These are phyloP conservation scores for Odontomachus brunneus DNA, from an alignment of 1,140 invertebrate genomes.

Conservation along the genomic window DNA sequence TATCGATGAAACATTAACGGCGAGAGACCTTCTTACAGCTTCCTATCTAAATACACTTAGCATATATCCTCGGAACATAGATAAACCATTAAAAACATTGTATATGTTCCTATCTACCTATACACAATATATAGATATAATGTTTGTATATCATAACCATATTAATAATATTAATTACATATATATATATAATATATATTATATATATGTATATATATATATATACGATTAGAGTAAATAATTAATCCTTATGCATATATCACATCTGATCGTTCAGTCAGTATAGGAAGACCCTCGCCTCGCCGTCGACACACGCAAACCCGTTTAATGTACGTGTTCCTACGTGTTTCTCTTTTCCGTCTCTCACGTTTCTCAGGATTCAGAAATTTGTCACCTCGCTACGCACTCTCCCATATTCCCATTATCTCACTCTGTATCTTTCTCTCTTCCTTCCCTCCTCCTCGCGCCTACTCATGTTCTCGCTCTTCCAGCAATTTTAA, in stretches of 20 bases:
- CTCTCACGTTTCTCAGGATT: slow-evolving; percentile 18
- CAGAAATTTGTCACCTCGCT: slow-evolving; percentile 51
- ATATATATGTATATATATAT: slow-evolving; percentile 66
- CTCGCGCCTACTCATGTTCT: slow-evolving; percentile 17
- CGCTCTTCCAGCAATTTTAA: slow-evolving; percentile 69
- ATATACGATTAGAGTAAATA: slow-evolving; percentile 80
- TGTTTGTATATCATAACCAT: slow-evolving; percentile 81
- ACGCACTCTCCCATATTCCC: slow-evolving; percentile 7
- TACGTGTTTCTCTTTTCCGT: slow-evolving; percentile 12
- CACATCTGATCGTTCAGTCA: slow-evolving; percentile 86
- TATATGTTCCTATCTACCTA: slow-evolving; percentile 83
- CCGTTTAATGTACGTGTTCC: slow-evolving; percentile 57
- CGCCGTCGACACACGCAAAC: slow-evolving; percentile 74
- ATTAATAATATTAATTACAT: slow-evolving; percentile 80
- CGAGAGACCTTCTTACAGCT: slow-evolving; percentile 71
- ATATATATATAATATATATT: slow-evolving; percentile 75
- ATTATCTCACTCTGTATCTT: slow-evolving; percentile 37
- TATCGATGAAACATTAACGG: slow-evolving; percentile 76
- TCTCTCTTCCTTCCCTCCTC: slow-evolving; percentile 23
- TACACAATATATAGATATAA: slow-evolving; percentile 82
- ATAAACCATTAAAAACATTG: slow-evolving; percentile 84
- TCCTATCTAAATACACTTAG: slow-evolving; percentile 78
- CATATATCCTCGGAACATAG: slow-evolving; percentile 82
- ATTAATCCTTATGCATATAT: slow-evolving; percentile 85
- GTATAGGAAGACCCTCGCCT: slow-evolving; percentile 85